Evolutionary conservation across 2,113 vertebrate genomes (phyloP).

Genomic region (Chelonoidis abingdonii): DNA sequence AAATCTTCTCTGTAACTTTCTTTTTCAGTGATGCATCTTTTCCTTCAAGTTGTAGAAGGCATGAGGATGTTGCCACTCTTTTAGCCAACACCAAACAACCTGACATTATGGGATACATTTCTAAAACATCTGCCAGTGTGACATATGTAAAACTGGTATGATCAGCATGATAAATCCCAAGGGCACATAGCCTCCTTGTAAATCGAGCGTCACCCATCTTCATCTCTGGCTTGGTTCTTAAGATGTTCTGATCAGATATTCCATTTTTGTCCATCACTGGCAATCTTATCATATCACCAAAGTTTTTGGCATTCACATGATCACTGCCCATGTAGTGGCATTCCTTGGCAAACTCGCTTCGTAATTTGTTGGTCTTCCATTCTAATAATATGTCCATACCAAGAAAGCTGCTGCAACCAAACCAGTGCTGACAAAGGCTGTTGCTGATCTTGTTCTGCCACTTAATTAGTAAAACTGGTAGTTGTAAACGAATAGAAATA

Average conservation of each 20-base stretch:
- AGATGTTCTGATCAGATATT: neutral
- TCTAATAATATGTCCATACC: neutral
- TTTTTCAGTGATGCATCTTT: conserved; percentile 1
- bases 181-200: neutral
- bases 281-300: neutral
- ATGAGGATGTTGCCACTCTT: neutral
- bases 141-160: neutral
- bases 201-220: neutral
- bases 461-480: neutral
- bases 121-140: neutral
- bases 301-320: neutral
- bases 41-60: neutral
- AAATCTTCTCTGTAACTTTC: neutral
- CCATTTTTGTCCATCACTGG: neutral
- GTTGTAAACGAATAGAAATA: neutral
- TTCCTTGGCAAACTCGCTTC: neutral
- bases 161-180: neutral
- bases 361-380: neutral
- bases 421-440: neutral
- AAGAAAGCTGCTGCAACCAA: neutral
- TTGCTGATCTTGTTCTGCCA: neutral
- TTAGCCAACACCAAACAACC: neutral
- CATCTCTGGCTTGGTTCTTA: neutral
- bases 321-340: neutral
- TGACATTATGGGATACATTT: neutral